Evolutionary conservation across 1,140 invertebrate genomes (phyloP).

Genomic region (Ostrea edulis): DNA sequence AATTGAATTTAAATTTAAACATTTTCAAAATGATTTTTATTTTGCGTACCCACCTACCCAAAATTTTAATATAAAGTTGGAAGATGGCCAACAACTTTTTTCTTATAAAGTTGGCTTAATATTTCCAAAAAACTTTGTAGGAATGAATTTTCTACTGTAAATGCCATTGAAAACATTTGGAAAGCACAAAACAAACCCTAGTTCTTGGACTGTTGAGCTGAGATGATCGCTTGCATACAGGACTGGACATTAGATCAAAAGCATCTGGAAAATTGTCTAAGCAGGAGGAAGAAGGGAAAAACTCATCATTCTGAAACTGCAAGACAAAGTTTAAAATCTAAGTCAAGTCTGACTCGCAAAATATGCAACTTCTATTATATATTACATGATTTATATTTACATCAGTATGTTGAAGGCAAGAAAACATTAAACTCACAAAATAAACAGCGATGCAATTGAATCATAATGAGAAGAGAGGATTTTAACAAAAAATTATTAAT

Average conservation of each 20-base stretch:
- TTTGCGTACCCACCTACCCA: no score
- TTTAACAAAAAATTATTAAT: no score
- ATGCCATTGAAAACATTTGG: background rate
- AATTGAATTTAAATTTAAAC: no score
- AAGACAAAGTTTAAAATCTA: background rate
- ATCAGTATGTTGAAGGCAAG: no score
- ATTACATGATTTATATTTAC: background rate
- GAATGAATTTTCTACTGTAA: background rate
- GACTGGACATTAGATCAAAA: constrained; percentile 59
- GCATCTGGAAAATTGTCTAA: constrained; percentile 59
- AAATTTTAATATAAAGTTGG: no score
- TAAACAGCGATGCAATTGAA: no score
- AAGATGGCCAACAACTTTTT: no score
- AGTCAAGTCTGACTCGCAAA: background rate
- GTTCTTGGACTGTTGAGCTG: constrained; percentile 43
- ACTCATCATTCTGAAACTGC: constrained; percentile 57
- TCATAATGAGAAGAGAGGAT: no score
- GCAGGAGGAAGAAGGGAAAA: constrained; percentile 55
- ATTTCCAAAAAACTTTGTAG: background rate
- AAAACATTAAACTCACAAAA: no score
- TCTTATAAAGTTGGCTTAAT: background rate
- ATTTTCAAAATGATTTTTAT: no score
- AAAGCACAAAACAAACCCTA: background rate
- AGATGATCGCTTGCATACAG: constrained; percentile 46
- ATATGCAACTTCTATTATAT: background rate